phyloP scores from a whole-genome alignment of 2,888 invertebrate genomes.

The Nemurella pictetii region DNA sequence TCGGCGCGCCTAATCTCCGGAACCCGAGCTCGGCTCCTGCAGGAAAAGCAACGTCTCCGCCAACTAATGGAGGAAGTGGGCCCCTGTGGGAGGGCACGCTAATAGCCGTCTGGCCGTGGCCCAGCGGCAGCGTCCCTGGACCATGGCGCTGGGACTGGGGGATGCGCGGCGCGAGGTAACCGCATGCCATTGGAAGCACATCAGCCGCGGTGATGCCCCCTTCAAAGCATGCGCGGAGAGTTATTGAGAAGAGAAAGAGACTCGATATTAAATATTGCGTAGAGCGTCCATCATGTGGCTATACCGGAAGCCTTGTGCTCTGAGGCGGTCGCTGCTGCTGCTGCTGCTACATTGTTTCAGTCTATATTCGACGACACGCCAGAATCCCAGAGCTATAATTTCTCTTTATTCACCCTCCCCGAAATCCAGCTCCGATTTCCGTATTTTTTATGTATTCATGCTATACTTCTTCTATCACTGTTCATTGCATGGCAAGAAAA shows the following conservation, averaged over 20 bases:
- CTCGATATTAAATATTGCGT: background rate
- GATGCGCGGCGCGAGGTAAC: background rate
- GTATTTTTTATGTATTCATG: background rate
- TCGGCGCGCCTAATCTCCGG: conserved; percentile 20
- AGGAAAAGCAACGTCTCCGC: background rate
- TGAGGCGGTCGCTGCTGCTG: background rate
- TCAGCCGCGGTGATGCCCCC: background rate
- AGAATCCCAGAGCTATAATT: background rate
- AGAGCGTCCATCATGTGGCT: background rate
- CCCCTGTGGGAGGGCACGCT: background rate
- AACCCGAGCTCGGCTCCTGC: background rate
- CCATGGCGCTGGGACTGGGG: too few species aligned
- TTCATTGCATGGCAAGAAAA: background rate
- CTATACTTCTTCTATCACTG: background rate
- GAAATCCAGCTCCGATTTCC: background rate
- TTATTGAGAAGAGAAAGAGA: background rate
- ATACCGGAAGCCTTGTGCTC: background rate
- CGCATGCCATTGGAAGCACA: background rate
- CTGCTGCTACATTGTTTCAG: background rate
- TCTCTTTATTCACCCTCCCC: background rate
- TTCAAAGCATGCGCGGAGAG: background rate
- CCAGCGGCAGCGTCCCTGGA: background rate
- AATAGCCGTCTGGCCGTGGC: background rate
- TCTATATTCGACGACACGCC: background rate
- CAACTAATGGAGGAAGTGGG: conserved; percentile 11